Evolutionary conservation across 2,888 invertebrate species (phyloP), one percentile per base, ranked within the genome.

Genomic region (Caenorhabditis doughertyi): DNA sequence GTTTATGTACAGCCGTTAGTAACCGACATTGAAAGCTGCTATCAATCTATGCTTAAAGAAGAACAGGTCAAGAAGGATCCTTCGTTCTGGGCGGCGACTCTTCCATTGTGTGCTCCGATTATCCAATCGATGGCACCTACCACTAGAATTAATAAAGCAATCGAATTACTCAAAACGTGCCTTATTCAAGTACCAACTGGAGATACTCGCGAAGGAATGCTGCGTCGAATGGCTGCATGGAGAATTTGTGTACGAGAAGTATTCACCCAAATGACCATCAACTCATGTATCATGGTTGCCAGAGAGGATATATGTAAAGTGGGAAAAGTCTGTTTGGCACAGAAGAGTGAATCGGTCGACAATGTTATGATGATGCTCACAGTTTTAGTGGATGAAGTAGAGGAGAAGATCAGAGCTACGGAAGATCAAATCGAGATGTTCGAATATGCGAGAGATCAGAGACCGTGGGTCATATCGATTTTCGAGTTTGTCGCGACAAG

Each of bases 341-440:
- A 82, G 18, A 65, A 55, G 8, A 29, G 25, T 3, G 70, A 74
- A n/a, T 82, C 72, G 5, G 77, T 82, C 18, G 81, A 82, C 53
- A 67, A 72, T 53, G 49, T 77, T 0, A 74, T 82, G 70, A 77
- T 82, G 55, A 77, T 82, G 60, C 18, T 82, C 3, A 72, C 77
- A 3, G 60, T 55, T 7, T 27, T 82, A 4, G 72, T 35, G 5
- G 77, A 72, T 16, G 35, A 13, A 3, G 67, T 82, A 8, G 67
- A 65, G 7, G 72, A 82, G 21, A 55, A 53, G 21, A 18, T 72
- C 21, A 55, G 44, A 27, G 21, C 11, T n/a, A 32, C 67, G 0
- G 76, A 76, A 8, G 64, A 77, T 39, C 32, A 58, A n/a, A 65
- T 71, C 8, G 44, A 51, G 7, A 23, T 72, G 2, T 44, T 53